Conservation (phyloP, 1,140 invertebrate genomes). For the Hylaeus anthracinus region DNA sequence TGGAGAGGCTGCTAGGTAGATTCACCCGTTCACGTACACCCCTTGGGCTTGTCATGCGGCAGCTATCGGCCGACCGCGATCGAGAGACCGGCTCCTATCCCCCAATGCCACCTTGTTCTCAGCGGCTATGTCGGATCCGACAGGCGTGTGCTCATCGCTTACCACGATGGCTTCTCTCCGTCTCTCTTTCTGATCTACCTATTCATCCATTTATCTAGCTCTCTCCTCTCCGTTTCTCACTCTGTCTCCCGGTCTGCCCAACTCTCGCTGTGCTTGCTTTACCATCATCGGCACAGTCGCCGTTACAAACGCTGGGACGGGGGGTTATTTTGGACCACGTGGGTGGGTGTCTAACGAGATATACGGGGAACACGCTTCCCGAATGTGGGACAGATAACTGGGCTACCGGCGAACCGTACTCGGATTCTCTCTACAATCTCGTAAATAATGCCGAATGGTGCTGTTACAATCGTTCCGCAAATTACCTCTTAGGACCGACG, state of each 20-base stretch:
- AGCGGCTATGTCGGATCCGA: constrained; percentile 61
- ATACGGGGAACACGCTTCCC: constrained; percentile 50
- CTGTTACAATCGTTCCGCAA: constrained; percentile 47
- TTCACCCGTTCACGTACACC: constrained; percentile 68
- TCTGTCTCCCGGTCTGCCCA: not conserved
- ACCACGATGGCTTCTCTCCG: constrained; percentile 55
- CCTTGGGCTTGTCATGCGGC: constrained; percentile 69
- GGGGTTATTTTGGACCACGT: constrained; percentile 65
- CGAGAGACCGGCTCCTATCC: constrained; percentile 64
- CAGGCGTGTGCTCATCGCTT: constrained; percentile 67
- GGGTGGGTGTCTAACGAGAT: constrained; percentile 62
- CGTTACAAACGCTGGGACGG: constrained; percentile 8
- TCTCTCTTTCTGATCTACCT: constrained; percentile 33
- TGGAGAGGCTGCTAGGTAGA: constrained; percentile 59
- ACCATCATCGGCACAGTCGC: not conserved
- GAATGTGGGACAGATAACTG: constrained; percentile 61
- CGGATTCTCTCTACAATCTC: constrained; percentile 20
- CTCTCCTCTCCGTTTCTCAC: not conserved
- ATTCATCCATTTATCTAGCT: constrained; percentile 26
- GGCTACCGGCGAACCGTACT: constrained; percentile 33
- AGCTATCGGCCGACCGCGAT: constrained; percentile 68
- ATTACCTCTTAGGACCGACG: constrained; percentile 3
- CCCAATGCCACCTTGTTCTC: constrained; percentile 68
- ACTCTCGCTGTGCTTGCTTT: constrained; percentile 2
- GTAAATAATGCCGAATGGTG: constrained; percentile 49